Evolutionary conservation across 1,140 invertebrate genomes (phyloP).

Genomic region (Bombus superbus): DNA sequence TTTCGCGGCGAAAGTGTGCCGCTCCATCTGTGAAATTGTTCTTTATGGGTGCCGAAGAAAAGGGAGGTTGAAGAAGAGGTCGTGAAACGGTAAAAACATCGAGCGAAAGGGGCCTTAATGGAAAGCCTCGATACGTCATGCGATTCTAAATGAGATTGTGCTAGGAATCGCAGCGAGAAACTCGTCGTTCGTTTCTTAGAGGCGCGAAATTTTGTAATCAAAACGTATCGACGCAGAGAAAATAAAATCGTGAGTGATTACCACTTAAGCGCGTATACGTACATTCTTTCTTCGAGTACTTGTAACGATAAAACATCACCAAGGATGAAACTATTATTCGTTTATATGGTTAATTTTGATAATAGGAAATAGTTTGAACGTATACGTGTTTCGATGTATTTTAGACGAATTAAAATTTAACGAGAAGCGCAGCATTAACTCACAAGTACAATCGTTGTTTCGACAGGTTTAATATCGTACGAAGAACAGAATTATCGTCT

Average conservation of each 20-base stretch:
- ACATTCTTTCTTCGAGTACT: no score
- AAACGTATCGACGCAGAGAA: not conserved
- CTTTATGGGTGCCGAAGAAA: not conserved
- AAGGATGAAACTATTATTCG: no score
- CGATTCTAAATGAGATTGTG: conserved; percentile 34
- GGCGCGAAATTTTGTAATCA: not conserved
- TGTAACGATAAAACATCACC: no score
- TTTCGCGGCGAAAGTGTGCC: conserved; percentile 2
- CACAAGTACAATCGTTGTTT: not conserved
- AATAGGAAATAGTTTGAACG: no score
- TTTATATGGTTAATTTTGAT: no score
- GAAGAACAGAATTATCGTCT: fast-evolving
- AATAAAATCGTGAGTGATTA: not conserved
- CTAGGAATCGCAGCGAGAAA: not conserved
- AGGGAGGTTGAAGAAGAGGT: not conserved
- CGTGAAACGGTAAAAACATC: conserved; percentile 12
- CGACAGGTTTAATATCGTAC: not conserved
- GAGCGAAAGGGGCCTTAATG: conserved; percentile 24
- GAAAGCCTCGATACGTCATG: conserved; percentile 30
- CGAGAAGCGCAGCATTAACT: no score
- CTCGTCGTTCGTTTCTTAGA: not conserved
- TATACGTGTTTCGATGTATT: not conserved
- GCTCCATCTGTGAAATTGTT: conserved; percentile 26
- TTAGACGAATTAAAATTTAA: not conserved
- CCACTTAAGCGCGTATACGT: not conserved